Evolutionary conservation across 2,797 vertebrate genomes (phyloP).

Genomic region (Toxotes lorentzi): DNA sequence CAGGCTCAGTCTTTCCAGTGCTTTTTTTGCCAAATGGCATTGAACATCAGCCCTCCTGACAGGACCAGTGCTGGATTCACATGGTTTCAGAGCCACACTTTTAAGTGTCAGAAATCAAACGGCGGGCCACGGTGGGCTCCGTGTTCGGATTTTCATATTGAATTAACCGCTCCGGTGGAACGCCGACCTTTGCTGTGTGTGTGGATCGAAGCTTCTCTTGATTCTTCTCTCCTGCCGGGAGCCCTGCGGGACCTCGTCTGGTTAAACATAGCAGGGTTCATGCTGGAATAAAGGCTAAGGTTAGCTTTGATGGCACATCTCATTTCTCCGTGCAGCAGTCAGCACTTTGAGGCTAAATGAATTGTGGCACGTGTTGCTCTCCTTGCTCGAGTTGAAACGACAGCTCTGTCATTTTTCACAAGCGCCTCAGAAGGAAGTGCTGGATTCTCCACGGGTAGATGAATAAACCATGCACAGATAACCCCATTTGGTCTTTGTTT

Average conservation of each 20-base stretch:
- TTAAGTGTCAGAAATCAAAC: conserved; percentile 59
- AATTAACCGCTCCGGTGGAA: conserved; percentile 50
- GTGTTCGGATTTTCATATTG: conserved; percentile 61
- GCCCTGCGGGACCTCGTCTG: conserved; percentile 39
- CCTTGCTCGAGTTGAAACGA: conserved; percentile 54
- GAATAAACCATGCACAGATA: conserved; percentile 28
- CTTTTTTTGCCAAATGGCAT: conserved; percentile 12
- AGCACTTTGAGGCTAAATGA: conserved; percentile 64
- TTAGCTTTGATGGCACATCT: conserved; percentile 73
- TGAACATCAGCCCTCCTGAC: neutral
- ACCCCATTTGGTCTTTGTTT: conserved; percentile 21
- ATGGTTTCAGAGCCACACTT: conserved; percentile 40
- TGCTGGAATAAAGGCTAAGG: conserved; percentile 60
- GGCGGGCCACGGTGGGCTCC: neutral
- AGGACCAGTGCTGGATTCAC: neutral
- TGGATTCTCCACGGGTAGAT: conserved; percentile 23
- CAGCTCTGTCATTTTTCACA: conserved; percentile 61
- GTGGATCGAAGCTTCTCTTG: conserved; percentile 56
- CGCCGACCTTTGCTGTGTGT: conserved; percentile 41
- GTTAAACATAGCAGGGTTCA: conserved; percentile 63
- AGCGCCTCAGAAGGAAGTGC: conserved; percentile 42
- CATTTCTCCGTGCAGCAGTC: conserved; percentile 60
- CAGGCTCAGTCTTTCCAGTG: neutral
- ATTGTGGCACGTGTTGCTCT: conserved; percentile 62
- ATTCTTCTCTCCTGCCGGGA: conserved; percentile 45